Conservation (phyloP, 2,113 vertebrate genomes). For the Potamarius usumacintae region DNA sequence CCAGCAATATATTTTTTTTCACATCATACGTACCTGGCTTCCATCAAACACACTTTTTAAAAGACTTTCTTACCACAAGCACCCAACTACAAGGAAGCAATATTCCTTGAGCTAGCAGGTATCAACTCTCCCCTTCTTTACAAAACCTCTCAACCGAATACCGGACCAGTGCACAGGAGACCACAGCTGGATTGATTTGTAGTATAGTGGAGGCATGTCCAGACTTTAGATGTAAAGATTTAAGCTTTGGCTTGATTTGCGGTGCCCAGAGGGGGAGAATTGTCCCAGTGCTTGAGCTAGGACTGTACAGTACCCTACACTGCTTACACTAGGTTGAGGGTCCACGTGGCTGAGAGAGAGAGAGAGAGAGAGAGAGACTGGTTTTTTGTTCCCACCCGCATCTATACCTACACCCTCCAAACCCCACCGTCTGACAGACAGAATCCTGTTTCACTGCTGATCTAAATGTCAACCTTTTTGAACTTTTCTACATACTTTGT, state of each 20-base stretch:
- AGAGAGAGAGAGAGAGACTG: not conserved
- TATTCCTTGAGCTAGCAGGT: slow-evolving; percentile 59
- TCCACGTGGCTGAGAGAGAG: slow-evolving; percentile 70
- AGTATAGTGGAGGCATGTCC: not conserved
- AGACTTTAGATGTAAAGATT: slow-evolving; percentile 2
- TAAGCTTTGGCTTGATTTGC: slow-evolving; percentile 36
- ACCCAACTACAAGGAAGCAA: slow-evolving; percentile 62
- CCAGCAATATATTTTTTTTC: slow-evolving; percentile 44
- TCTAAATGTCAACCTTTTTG: not conserved
- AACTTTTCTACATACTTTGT: too few relatives aligned
- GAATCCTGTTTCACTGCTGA: slow-evolving; percentile 7
- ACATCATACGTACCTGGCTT: slow-evolving; percentile 92
- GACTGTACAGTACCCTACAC: slow-evolving; percentile 66
- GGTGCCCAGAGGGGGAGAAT: slow-evolving; percentile 59
- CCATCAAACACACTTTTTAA: slow-evolving; percentile 79
- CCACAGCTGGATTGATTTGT: not conserved
- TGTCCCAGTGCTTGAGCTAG: slow-evolving; percentile 68
- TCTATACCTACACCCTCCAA: not conserved
- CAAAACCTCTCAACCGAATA: slow-evolving; percentile 7
- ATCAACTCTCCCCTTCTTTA: slow-evolving; percentile 60
- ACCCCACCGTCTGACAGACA: not conserved
- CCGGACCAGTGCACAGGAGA: not conserved
- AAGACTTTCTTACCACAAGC: slow-evolving; percentile 92
- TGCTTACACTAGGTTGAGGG: slow-evolving; percentile 61
- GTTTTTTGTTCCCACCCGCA: not conserved